Base-by-base conservation (phyloP, 2,113 vertebrate species). In the Cavia aperea region DNA sequence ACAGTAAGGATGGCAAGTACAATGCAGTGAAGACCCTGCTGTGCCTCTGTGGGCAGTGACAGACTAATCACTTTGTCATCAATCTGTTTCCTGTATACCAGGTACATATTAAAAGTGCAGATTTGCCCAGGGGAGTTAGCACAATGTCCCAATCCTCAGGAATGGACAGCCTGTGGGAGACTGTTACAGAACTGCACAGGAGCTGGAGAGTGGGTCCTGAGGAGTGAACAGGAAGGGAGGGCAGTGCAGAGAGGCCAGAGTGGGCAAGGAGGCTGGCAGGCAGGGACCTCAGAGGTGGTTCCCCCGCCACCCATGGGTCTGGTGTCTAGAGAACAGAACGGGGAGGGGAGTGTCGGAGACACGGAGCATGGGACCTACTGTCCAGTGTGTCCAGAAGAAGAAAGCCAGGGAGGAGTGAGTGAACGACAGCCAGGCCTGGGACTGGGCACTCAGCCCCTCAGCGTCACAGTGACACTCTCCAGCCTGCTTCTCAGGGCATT, bases 141-240 rank as follows among this genome's bases (percentile, higher is more conserved):
- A 5, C 23, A 23, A 33, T 49, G 46, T 81, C 43, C 46, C n/a
- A 58, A 56, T 13, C 62, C 36, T 72, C 21, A 3, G 6, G 86
- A 63, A 54, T 24, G 11, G 14, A 43, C 39, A 19, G 3, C 36
- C 72, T n/a, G 26, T 31, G 4, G 49, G 19, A 65, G 36, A 46
- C 39, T 1, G 2, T 24, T 29, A 4, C 15, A 82, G 54, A 83
- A 11, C 43, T 0, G 0, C 5, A 23, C 3, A 9, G 66, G 43
- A 77, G n/a, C 49, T 78, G 70, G 58, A 23, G 21, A 8, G 1
- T 51, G 78, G 29, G 49, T 49, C 93, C 84, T 65, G 24, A 79
- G 82, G 54, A 54, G 58, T 65, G 58, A n/a, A 7, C 31, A n/a
- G 81, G 46, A 70, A 81, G 81, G 51, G 65, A 81, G 33, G 16